Evolutionary conservation across 92 coral and sea anemone genomes (phyloP), one percentile per base, ranked within the genome.

Genomic region (Galaxea fascicularis): DNA sequence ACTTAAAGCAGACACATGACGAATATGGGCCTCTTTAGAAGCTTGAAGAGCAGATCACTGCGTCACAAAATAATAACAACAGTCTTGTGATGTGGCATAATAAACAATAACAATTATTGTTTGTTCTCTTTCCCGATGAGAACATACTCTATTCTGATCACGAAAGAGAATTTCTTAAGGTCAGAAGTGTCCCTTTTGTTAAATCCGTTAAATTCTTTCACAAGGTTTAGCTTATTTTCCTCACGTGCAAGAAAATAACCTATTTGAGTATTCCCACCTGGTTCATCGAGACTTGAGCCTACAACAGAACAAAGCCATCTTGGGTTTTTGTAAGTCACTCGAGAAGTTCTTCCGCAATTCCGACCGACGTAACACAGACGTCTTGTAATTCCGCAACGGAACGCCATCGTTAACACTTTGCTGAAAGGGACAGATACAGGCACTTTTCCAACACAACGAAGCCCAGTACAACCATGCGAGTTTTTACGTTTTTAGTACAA

Each of bases 351-450:
- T 18, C 74, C 68, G 39, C 74, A 53, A 28, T 76, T 65, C 8
- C 78, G 85, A 41, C 54, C 87, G 49, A 68, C 76, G 63, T 65
- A 70, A 20, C 64, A 47, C 67, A 85, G 30, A 46, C 83, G 60
- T 35, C 74, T 80, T 20, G 90, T 65, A 66, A 81, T 73, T 60
- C 87, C 87, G 80, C 74, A 60, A 49, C 93, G 93, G 53, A 86
- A 90, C 51, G 93, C 90, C 93, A 90, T 90, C 26, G 53, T 25
- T 66, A 57, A 22, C 24, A 60, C 51, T 74, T 52, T 83, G 53
- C 24, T 35, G 58, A 8, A 25, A 39, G 16, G 21, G 27, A 39
- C 24, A 8, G 8, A 65, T 25, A 2, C 1, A n/a, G 20, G 27
- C 15, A 27, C 41, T 65, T 4, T 4, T 1, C 1, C 41, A 3